Conservation (phyloP, 2,888 invertebrate genomes). For the Trichacis sp. region DNA sequence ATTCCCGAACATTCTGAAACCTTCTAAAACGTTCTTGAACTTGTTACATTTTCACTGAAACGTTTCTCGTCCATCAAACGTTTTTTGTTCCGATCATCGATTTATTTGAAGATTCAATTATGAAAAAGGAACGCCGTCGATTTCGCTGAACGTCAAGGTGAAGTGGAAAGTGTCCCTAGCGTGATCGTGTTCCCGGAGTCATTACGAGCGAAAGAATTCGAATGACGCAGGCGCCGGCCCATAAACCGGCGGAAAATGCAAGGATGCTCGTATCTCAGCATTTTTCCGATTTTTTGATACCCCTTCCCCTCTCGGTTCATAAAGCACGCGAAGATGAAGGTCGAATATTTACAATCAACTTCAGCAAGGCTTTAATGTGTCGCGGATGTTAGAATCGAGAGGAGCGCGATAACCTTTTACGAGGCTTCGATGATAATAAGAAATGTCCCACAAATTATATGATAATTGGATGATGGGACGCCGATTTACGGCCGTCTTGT, state of each 20-base stretch:
- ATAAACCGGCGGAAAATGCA: slow-evolving; percentile 29
- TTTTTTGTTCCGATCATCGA: too few relatives aligned
- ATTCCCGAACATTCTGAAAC: too few relatives aligned
- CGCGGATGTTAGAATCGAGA: slow-evolving; percentile 1
- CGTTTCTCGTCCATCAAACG: too few relatives aligned
- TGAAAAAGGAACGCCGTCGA: neutral
- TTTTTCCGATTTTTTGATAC: slow-evolving; percentile 20
- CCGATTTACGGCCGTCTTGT: neutral
- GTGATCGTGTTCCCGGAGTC: slow-evolving; percentile 6
- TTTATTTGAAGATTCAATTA: too few relatives aligned
- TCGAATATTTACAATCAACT: slow-evolving; percentile 27
- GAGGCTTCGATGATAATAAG: neutral
- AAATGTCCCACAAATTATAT: slow-evolving; percentile 3
- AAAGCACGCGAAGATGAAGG: slow-evolving; percentile 31
- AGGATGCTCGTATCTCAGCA: slow-evolving; percentile 17
- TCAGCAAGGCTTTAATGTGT: slow-evolving; percentile 19
- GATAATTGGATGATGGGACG: neutral
- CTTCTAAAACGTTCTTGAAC: too few relatives aligned
- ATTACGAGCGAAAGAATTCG: slow-evolving; percentile 20
- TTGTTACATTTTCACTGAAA: too few relatives aligned
- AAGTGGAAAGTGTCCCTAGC: slow-evolving; percentile 13
- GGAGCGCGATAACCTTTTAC: slow-evolving; percentile 3
- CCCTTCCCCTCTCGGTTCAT: slow-evolving; percentile 5
- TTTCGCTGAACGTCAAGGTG: slow-evolving; percentile 18
- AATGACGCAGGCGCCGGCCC: slow-evolving; percentile 31